Evolutionary conservation across 1,140 invertebrate species (phyloP), one percentile per base, ranked within the genome.

Genomic region (Callitettix versicolor): DNA sequence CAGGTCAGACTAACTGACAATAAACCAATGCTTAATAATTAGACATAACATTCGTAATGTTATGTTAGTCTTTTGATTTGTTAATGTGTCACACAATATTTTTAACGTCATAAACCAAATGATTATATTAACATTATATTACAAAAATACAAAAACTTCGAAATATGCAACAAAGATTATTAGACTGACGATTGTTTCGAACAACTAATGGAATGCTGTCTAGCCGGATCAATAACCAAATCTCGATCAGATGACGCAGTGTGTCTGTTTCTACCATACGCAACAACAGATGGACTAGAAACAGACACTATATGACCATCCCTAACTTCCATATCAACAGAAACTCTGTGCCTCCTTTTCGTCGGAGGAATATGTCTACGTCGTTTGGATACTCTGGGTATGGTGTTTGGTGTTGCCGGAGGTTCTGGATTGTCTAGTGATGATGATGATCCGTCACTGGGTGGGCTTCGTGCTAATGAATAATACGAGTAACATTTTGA

Each of bases 401-500:
- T 63, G 17, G 65, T 68, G 15, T 67, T 64, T 14, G 64, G 59
- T 5, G 63, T 60, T 11, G 57, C 57, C 1, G 61, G 57, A 14
- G 63, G 54, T 20, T 64, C 63, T 24, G 56, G 60, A 14, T 61
- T 55, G 7, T 66, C 65, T 3, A 62, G 36, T 12, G 65, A 67
- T 9, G 65, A 67, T 14, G 63, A 65, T 2, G 62, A 63, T 14
- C 59, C 64, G 42, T 67, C 66, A 49, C 65, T 66, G 7, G 65
- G 65, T 7, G 64, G 65, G 56, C 65, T 67, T 24, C 63, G 57
- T 9, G 65, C 60, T 18, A 66, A 56, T 7, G 66, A 68, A 54
- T 66, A 68, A 43, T 66, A 67, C 4, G 64, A 65, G 42, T 65
- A 66, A 52, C 64, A 64, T 60, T 65, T 66, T 2, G 64, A 56